Evolutionary conservation across 1,140 invertebrate species (phyloP), one percentile per base, ranked within the genome.

Genomic region (Neodiprion lecontei): DNA sequence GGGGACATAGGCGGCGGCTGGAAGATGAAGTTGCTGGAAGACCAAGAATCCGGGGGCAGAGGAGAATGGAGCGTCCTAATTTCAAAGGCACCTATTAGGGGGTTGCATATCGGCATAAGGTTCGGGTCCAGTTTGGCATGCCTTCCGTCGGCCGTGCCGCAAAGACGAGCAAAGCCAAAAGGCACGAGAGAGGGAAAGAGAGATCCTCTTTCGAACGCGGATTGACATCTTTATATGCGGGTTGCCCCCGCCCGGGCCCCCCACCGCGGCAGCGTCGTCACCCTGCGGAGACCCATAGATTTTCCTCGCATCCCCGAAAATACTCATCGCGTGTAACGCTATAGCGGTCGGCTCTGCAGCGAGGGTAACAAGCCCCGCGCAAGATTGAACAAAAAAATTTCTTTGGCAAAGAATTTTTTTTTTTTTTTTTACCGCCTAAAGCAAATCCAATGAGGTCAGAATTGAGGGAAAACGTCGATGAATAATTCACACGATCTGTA

Each of bases 251-350:
- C 49, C 70, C 14, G 8, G 74, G 69, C 81, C 78, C 82, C 83
- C 86, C 75, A 82, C 75, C 73, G 84, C 66, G 84, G 82, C 81
- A 84, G 84, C 79, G 85, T 88, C 86, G 82, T 88, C 85, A 85
- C 85, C 85, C 85, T 81, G 80, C 79, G 82, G 79, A 76, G 84
- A 83, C 69, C 74, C 80, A 76, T 79, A 83, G 81, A 84, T 87
- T 86, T 61, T 86, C 81, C 76, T 81, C 81, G 77, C 78, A 83
- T 82, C 74, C 79, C 79, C 71, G 53, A 61, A 17, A 61, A 61
- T 14, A 61, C 11, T 12, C n/a, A 40, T 14, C 53, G 11, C 53
- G 11, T 14, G 53, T 17, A 14, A 17, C 53, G 53, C 53, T 61
- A 53, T n/a, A 17, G 53, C 11, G 53, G n/a, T 61, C 53, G 53